A percentile compares a stretch with the other conserved stretches of the same genome.
Evolutionary conservation across 2,888 invertebrate genomes (phyloP).

Genomic region (Temnothorax rugatulus): DNA sequence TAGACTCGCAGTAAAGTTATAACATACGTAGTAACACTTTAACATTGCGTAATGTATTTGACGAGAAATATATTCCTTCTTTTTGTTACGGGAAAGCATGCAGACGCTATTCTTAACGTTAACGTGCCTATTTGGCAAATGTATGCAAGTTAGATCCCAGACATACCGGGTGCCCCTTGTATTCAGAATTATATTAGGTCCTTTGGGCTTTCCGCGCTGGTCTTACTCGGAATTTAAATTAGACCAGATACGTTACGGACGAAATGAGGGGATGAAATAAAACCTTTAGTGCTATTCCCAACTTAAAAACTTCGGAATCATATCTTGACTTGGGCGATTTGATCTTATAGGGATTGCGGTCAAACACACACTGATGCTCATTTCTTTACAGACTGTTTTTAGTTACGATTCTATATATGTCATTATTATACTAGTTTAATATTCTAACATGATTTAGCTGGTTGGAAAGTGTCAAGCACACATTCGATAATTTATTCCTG

Average conservation of each 20-base stretch:
- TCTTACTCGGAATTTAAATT: constrained; percentile 80
- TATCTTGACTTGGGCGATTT: background rate
- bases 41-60: constrained; percentile 28
- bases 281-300: constrained; percentile 55
- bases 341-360: background rate
- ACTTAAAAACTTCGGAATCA: constrained; percentile 2
- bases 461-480: background rate
- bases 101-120: constrained; percentile 76
- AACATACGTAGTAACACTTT: background rate
- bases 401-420: background rate
- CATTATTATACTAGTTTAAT: background rate
- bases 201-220: constrained; percentile 72
- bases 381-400: background rate
- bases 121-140: constrained; percentile 80
- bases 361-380: background rate
- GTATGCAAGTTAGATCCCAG: constrained; percentile 77
- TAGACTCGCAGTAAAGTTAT: background rate
- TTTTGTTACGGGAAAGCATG: constrained; percentile 63
- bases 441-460: background rate
- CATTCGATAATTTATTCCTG: background rate
- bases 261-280: constrained; percentile 78
- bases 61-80: constrained; percentile 23
- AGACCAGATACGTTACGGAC: constrained; percentile 76
- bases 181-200: constrained; percentile 80
- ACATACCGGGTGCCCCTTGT: constrained; percentile 73